Base-by-base conservation (phyloP, 1,140 invertebrate genomes). In the Drosophila pachea region DNA sequence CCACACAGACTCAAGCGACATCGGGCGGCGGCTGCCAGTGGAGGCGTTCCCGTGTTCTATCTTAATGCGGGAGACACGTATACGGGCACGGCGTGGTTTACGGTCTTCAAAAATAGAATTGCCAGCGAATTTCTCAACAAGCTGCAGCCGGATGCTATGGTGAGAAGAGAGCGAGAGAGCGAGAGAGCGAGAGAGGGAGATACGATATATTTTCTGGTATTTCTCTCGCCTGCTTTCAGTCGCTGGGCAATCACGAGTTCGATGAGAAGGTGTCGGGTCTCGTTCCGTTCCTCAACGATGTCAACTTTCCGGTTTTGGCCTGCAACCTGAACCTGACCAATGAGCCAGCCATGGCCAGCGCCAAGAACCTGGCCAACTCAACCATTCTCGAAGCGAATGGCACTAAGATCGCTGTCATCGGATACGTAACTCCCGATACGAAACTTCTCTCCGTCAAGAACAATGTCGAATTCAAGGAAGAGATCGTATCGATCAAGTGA, bases 241-340 rank as follows among this genome's bases (percentile, higher is more conserved):
- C 93, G 16, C 90, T 98, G 55, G 97, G 97, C 16, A 99, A 98
- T 83, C 97, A 98, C 78, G 97, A 99, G 88, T 98, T 99, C 76
- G 97, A 98, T 86, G 92, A 95, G 54, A 94, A 94, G 1, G 90
- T 95, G 0, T 86, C 89, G 0, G 95, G 94, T 5, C 84, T 98
- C 1, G 91, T 93, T 12, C 94, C 95, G 0, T 97, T 96, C 74
- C 89, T 98, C 1, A 89, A 94, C 33, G 92, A 93, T 36, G 89
- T 94, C 2, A 91, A 91, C 0, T 95, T 94, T 65, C 95, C 96
- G 0, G 91, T 97, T 0, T 81, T 98, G 0, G 92, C 93, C 8
- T 91, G 94, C 36, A 98, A 98, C 86, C 90, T 98, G 33, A 92
- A 96, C 70, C 89, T 94, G 0, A 90, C 89, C 2, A 87, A 91